These are phyloP conservation scores for Xestoiulus laeticollis DNA, from an alignment of 2,888 invertebrate species.

Conservation along the genomic window DNA sequence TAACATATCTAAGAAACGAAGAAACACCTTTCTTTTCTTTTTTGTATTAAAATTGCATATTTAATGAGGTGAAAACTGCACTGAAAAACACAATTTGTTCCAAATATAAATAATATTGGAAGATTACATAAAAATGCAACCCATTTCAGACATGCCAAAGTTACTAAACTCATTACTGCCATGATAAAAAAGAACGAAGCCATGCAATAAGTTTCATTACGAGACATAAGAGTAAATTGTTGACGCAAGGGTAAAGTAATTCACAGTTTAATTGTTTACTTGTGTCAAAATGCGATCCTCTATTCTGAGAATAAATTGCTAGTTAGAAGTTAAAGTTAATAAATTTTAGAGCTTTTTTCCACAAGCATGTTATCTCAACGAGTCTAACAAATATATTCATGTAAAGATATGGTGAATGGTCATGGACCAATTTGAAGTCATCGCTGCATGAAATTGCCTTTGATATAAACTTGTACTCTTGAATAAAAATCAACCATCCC, in stretches of 20 bases:
- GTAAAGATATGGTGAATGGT: not conserved
- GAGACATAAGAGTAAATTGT: constrained; percentile 24
- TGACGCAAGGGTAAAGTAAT: not conserved
- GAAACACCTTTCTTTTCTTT: no score
- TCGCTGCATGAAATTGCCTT: constrained; percentile 6
- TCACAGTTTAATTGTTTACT: constrained; percentile 18
- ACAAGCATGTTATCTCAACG: not conserved
- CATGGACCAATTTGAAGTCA: not conserved
- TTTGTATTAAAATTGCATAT: no score
- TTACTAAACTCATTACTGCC: not conserved
- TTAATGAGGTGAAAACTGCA: no score
- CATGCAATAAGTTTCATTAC: not conserved
- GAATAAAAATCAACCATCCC: not conserved
- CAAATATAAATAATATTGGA: no score
- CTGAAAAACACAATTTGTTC: no score
- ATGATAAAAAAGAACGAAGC: not conserved
- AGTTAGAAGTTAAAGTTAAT: not conserved
- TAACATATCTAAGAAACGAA: no score
- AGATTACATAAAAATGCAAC: not conserved
- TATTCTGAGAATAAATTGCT: not conserved
- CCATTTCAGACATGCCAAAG: not conserved
- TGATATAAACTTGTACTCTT: not conserved
- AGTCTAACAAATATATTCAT: constrained; percentile 11
- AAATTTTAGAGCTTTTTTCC: not conserved
- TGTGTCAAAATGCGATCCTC: not conserved